Evolutionary conservation across 2,888 invertebrate genomes (phyloP).

Genomic region (Orchesellides sinensis): DNA sequence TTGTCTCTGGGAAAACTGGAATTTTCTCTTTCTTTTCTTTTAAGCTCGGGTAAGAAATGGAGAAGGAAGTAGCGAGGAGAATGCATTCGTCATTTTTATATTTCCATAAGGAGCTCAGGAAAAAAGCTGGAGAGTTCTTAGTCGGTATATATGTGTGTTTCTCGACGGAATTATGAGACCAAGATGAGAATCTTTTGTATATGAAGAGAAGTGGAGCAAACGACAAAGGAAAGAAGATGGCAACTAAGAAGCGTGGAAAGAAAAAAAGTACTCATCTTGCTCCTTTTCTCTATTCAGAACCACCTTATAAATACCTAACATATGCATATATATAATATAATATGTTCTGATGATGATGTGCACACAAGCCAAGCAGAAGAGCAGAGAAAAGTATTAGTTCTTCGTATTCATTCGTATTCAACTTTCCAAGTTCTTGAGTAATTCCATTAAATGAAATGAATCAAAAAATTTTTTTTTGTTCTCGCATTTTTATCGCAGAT

Average conservation of each 20-base stretch:
- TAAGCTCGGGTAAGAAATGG: slow-evolving; percentile 15
- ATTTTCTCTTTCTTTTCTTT: slow-evolving; percentile 36
- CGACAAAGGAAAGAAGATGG: slow-evolving; percentile 12
- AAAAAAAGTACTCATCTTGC: slow-evolving; percentile 46
- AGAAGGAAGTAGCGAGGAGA: slow-evolving; percentile 47
- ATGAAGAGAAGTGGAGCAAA: slow-evolving; percentile 14
- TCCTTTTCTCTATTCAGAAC: slow-evolving; percentile 36
- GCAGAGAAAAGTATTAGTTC: slow-evolving; percentile 29
- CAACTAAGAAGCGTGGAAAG: slow-evolving; percentile 14
- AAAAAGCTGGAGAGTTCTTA: slow-evolving; percentile 3
- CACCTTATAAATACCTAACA: slow-evolving; percentile 16
- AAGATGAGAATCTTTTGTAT: slow-evolving; percentile 54
- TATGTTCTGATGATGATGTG: slow-evolving; percentile 17
- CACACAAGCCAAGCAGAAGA: background rate
- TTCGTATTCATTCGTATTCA: slow-evolving; percentile 26
- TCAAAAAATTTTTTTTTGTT: slow-evolving; percentile 36
- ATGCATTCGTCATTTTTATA: slow-evolving; percentile 61
- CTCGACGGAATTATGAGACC: slow-evolving; percentile 42
- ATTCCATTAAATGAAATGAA: slow-evolving; percentile 61
- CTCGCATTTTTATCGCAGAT: slow-evolving; percentile 6
- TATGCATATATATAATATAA: slow-evolving; percentile 6
- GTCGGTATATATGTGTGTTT: slow-evolving; percentile 1
- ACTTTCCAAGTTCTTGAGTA: slow-evolving; percentile 35
- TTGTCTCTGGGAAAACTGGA: slow-evolving; percentile 27
- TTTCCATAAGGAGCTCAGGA: slow-evolving; percentile 34